Base-by-base conservation (phyloP, 2,797 vertebrate species). In the Mionectes olivaceus region DNA sequence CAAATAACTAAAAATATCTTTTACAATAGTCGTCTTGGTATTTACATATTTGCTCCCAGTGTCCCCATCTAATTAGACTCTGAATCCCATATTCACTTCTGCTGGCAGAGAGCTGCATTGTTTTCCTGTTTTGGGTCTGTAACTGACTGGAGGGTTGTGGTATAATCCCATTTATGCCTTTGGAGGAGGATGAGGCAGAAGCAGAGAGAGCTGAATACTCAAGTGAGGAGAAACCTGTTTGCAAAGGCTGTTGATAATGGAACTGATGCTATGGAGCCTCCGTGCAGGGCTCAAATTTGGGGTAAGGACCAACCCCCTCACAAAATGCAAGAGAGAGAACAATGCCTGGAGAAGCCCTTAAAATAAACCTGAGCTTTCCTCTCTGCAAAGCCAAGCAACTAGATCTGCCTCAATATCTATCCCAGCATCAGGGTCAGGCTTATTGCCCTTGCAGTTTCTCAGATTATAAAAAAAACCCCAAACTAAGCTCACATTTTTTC, bases 31-130 rank as follows among this genome's bases (percentile, higher is more conserved):
- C 24, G 5, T 73, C 75, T 69, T 82, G 76, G 9, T 89, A 87
- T 93, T 95, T 91, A 94, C 80, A 78, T 83, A 95, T 91, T 92
- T 95, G 80, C 53, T 95, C 92, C 69, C 87, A 90, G 82, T 28
- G 52, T 92, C 90, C 95, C 90, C 68, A 68, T 88, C 91, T 95
- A 94, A 96, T 95, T 93, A 95, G 80, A 67, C 53, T 90, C 37
- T 4, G 67, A 94, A 78, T 95, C 74, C 83, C 55, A 49, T 4
- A 50, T 41, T 84, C 69, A 19, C 65, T 92, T 64, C 2, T 3
- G 22, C 67, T 92, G 93, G 53, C 93, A 91, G 68, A 87, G 30
- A 91, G 50, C 73, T 93, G 76, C 68, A 41, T 39, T 87, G 79
- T 79, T 83, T n/a, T 82, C 57, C 39, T 53, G 57, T 3, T 86